Evolutionary conservation across 2,888 invertebrate species (phyloP).

Genomic region (Amiota communis): DNA sequence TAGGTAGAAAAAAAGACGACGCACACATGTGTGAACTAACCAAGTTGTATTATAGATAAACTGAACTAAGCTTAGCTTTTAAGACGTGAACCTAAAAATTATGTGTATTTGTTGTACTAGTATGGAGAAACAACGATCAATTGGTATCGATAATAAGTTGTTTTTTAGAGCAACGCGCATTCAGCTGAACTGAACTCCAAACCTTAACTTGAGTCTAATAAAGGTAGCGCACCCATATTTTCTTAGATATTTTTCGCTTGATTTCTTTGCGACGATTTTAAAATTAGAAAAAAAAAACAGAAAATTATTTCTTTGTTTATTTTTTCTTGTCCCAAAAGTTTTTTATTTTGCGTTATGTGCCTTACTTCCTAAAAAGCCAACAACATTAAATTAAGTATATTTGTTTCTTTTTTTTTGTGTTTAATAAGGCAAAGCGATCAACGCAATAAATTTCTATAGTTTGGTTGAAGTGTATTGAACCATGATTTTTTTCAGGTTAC

Average conservation of each 20-base stretch:
- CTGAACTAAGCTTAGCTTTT: background rate
- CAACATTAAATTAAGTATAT: conserved; percentile 56
- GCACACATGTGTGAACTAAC: conserved; percentile 45
- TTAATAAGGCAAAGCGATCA: conserved; percentile 52
- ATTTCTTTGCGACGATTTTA: conserved; percentile 35
- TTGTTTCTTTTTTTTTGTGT: conserved; percentile 46
- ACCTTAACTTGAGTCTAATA: conserved; percentile 2
- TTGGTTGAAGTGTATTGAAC: conserved; percentile 43
- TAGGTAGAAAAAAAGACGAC: conserved; percentile 22
- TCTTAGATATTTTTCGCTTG: conserved; percentile 44
- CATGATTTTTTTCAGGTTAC: conserved; percentile 30
- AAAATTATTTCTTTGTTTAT: conserved; percentile 16
- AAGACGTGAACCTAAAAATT: background rate
- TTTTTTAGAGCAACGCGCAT: conserved; percentile 40
- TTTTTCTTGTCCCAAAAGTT: conserved; percentile 20
- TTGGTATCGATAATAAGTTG: conserved; percentile 71
- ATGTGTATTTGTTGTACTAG: conserved; percentile 33
- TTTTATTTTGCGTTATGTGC: conserved; percentile 41
- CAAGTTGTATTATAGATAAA: conserved; percentile 29
- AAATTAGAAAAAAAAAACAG: conserved; percentile 13
- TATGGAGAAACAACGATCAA: conserved; percentile 54
- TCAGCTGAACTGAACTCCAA: conserved; percentile 32
- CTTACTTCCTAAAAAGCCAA: conserved; percentile 38
- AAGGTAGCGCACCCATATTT: conserved; percentile 65
- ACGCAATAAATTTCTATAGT: conserved; percentile 13